Base-by-base conservation (phyloP, 2,797 vertebrate genomes). In the Chiloscyllium punctatum region DNA sequence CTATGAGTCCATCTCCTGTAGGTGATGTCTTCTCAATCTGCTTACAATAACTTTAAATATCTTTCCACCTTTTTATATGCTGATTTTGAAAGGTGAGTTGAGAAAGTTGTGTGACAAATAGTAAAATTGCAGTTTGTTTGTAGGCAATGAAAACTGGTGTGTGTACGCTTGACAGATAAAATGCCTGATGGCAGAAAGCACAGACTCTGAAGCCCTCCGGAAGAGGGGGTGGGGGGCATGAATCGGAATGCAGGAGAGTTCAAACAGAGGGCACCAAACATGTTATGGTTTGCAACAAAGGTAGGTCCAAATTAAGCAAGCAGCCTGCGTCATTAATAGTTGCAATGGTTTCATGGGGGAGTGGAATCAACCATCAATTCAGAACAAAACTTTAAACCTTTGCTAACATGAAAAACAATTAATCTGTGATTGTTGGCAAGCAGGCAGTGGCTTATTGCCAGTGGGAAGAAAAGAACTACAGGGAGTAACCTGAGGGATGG, bases 401-500 rank as follows among this genome's bases (percentile, higher is more conserved):
- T 57, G 48, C 94, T 95, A 95, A 95, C 71, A 95, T 71, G 68
- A 74, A 48, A 94, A 94, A 94, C 94, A 95, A 95, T 95, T 77
- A 95, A 95, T 95, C 94, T 77, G 71, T 77, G 71, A 95, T 77
- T 77, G 69, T 74, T 72, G 94, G 71, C 72, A 95, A 95, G 94
- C 69, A 91, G 94, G 69, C 69, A 48, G 69, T 94, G 92, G 92
- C 92, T 94, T 72, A 25, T 72, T 94, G 92, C 92, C 92, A 94
- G 69, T 42, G 42, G 68, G 68, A 95, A 95, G 94, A 95, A 95
- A 95, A 95, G 94, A 95, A 95, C 94, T 51, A 72, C 94, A 95
- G 94, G 94, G 94, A 77, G 94, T 95, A 95, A 95, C 94, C 94
- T 95, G 94, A 95, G 77, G 94, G 71, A 95, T 95, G 94, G 94